A percentile compares a stretch with the other conserved stretches of the same genome.
These are phyloP conservation scores for Gallinago solitaria DNA, from an alignment of 2,797 vertebrate genomes.

Conservation along the genomic window DNA sequence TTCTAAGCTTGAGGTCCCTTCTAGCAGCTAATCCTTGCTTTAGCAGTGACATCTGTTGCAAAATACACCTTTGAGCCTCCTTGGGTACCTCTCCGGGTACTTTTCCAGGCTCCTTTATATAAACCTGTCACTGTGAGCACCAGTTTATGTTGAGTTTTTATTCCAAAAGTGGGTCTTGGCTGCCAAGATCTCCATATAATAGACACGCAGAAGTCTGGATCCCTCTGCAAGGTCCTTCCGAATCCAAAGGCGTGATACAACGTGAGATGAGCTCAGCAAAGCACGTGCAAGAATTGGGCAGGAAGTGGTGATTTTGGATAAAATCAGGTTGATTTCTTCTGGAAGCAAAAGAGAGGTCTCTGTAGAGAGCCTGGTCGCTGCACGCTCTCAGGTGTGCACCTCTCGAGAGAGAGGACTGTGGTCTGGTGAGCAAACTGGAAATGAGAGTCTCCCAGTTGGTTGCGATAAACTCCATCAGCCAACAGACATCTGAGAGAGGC, in stretches of 20 bases:
- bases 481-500: neutral
- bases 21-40: neutral
- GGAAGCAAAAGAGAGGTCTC: neutral
- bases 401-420: neutral
- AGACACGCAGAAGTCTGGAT: neutral
- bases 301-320: neutral
- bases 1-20: neutral
- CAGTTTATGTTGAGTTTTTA: neutral
- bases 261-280: neutral
- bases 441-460: neutral
- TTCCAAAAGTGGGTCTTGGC: neutral
- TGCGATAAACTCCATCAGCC: neutral
- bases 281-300: neutral
- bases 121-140: neutral
- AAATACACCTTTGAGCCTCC: neutral
- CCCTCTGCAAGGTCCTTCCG: neutral
- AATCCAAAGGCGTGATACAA: neutral
- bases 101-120: neutral
- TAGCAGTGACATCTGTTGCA: neutral
- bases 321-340: neutral
- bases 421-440: neutral
- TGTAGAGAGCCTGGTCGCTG: neutral
- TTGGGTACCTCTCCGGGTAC: neutral
- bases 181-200: neutral
- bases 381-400: rapidly evolving